Conservation (phyloP, 2,888 invertebrate species). For the Hypomecis atomaria region DNA sequence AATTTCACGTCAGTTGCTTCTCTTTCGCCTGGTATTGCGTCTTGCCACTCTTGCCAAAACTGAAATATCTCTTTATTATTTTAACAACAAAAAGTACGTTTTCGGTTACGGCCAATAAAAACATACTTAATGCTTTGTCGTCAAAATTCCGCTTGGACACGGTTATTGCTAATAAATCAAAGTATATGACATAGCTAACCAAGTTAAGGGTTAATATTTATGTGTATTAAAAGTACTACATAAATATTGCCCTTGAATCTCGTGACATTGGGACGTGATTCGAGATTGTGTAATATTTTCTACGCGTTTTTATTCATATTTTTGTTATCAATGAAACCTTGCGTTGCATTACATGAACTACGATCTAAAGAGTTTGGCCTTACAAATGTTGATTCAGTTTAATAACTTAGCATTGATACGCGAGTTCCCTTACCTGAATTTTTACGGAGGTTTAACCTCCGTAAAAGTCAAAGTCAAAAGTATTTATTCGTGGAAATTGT, state of each 20-base stretch:
- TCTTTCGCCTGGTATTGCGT: constrained; percentile 44
- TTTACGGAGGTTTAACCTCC: not conserved
- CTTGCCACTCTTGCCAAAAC: constrained; percentile 54
- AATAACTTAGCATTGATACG: not conserved
- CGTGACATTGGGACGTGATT: constrained; percentile 1
- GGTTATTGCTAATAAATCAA: not conserved
- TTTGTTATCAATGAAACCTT: constrained; percentile 18
- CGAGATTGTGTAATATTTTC: constrained; percentile 14
- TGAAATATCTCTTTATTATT: constrained; percentile 21
- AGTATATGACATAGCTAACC: constrained; percentile 7
- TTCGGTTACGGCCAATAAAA: constrained; percentile 8
- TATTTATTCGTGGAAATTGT: too few species aligned
- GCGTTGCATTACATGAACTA: constrained; percentile 6
- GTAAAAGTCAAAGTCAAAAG: too few species aligned
- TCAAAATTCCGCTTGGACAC: not conserved
- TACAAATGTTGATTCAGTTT: constrained; percentile 10
- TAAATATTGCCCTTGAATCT: constrained; percentile 9
- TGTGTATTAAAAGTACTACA: not conserved
- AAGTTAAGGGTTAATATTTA: not conserved
- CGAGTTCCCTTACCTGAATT: not conserved
- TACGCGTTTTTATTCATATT: constrained; percentile 5
- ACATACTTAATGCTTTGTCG: not conserved
- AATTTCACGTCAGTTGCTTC: constrained; percentile 44
- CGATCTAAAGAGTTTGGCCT: constrained; percentile 10
- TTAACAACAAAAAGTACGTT: constrained; percentile 17